phyloP scores from a whole-genome alignment of 2,797 vertebrate genomes.

The Halcyon leucocephala region DNA sequence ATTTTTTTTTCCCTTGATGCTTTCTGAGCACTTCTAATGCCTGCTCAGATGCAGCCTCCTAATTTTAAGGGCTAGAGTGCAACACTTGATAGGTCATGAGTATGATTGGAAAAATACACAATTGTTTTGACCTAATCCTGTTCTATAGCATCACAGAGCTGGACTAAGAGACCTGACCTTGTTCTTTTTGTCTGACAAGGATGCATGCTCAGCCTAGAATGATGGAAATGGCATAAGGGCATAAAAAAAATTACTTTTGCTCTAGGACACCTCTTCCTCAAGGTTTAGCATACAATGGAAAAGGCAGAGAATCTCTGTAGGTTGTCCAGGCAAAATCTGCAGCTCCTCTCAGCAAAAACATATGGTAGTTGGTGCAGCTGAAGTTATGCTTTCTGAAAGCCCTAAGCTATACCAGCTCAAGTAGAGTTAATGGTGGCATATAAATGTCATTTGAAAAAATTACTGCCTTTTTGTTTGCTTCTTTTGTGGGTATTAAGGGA shows the following conservation, averaged over 20 bases:
- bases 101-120: not conserved
- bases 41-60: constrained; percentile 58
- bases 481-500: not conserved
- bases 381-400: not conserved
- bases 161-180: not conserved
- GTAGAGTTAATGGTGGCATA: not conserved
- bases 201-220: not conserved
- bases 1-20: not conserved
- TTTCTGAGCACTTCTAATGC: constrained; percentile 28
- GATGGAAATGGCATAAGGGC: not conserved
- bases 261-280: not conserved
- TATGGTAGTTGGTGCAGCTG: not conserved
- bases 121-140: not conserved
- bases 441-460: constrained; percentile 11
- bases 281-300: not conserved
- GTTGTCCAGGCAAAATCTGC: not conserved
- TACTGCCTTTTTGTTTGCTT: not conserved
- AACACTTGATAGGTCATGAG: not conserved
- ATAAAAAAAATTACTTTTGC: not conserved
- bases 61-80: not conserved
- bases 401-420: not conserved
- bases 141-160: not conserved
- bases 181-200: not conserved
- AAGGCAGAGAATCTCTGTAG: not conserved
- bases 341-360: not conserved